Evolutionary conservation across 2,888 invertebrate species (phyloP).

Genomic region (Eupelmus urozonus): DNA sequence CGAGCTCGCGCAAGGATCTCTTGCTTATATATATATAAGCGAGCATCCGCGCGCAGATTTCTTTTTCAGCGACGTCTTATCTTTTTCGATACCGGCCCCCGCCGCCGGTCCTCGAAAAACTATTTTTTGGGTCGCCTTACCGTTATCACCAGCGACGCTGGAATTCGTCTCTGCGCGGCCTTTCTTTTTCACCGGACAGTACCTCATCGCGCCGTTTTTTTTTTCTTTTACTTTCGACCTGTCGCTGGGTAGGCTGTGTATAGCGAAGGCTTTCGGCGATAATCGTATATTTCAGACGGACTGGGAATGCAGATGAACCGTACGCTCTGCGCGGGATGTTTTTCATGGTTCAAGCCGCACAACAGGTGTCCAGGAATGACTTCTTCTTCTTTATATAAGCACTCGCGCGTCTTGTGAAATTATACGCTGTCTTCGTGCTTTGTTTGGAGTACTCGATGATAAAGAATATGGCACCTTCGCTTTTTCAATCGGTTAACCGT

Average conservation of each 20-base stretch:
- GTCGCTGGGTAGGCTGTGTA: background rate
- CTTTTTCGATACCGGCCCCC: slow-evolving; percentile 4
- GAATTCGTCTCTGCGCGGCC: background rate
- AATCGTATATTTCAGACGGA: background rate
- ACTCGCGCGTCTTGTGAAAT: too few species aligned
- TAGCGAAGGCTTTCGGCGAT: background rate
- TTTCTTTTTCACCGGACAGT: background rate
- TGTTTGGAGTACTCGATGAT: too few species aligned
- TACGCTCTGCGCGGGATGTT: too few species aligned
- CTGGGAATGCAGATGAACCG: too few species aligned
- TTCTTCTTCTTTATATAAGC: too few species aligned
- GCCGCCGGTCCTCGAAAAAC: background rate
- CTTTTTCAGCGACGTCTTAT: slow-evolving; percentile 26
- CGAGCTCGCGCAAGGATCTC: background rate
- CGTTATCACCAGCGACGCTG: slow-evolving; percentile 49
- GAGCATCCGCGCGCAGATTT: background rate
- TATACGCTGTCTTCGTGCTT: too few species aligned
- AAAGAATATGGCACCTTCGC: too few species aligned
- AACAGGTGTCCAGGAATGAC: too few species aligned
- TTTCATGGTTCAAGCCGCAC: too few species aligned
- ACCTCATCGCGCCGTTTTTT: background rate
- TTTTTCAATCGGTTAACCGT: too few species aligned
- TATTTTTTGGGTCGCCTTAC: slow-evolving; percentile 56
- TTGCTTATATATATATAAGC: too few species aligned
- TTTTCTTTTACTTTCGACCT: background rate